Base-by-base conservation (phyloP, 1,140 invertebrate genomes). In the Batillaria attramentaria region DNA sequence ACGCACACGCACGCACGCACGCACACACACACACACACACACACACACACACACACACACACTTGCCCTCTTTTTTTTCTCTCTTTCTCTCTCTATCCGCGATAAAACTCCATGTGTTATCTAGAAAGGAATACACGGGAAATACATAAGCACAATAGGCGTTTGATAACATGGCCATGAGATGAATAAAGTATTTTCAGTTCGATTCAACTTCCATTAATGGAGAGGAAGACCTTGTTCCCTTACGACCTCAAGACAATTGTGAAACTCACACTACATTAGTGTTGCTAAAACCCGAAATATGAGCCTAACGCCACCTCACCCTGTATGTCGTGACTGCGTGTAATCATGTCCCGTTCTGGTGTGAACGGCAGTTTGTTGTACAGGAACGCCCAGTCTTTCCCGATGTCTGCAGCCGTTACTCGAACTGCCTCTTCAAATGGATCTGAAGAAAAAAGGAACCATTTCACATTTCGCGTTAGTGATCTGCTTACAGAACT, bases 341-440 rank as follows among this genome's bases (percentile, higher is more conserved):
- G 74, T 16, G 77, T 60, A 33, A 28, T 37, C 28, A 66, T 66
- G 69, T 87, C 85, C 43, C 86, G 68, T 28, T 80, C 54, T 10
- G 86, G 86, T 16, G 73, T 57, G 66, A 87, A 87, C 1, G 86
- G 85, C 41, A 87, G 79, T 24, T 82, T 77, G 42, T 79, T 74
- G 75, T 87, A 87, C 18, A 87, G 77, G n/a, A 35, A 41, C 13
- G 57, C 69, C 86, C 86, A 87, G 54, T 87, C 79, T 46, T 83
- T 82, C 16, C 86, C 86, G 3, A 87, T 80, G 31, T 81, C 81
- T 5, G 66, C 46, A n/a, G 85, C 84, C 16, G 81, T 75, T 18
- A 86, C 42, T 57, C 68, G 73, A 43, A 82, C 82, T 1, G 85
- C 85, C 54, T 82, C 81, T 3, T 75, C 46, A 35, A 87, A 57